phyloP scores from a whole-genome alignment of 2,888 invertebrate genomes.

The Coleophora flavipennella region DNA sequence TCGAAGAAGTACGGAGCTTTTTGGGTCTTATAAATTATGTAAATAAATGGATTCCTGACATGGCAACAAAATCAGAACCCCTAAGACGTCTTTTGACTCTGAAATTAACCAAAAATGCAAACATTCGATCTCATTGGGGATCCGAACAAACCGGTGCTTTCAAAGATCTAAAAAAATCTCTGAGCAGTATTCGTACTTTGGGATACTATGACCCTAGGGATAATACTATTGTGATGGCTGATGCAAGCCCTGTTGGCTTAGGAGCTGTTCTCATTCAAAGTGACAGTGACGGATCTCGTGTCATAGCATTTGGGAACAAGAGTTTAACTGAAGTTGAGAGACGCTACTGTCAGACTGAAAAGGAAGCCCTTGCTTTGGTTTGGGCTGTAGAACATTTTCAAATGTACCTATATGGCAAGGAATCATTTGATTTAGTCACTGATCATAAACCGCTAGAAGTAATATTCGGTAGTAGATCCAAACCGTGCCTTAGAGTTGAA shows the following conservation, averaged over 20 bases:
- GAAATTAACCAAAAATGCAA: conserved; percentile 6
- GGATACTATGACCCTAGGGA: conserved; percentile 11
- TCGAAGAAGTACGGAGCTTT: conserved; percentile 23
- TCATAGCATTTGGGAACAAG: conserved; percentile 18
- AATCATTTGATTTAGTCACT: conserved; percentile 10
- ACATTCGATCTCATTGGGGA: conserved; percentile 11
- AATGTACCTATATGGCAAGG: conserved; percentile 13
- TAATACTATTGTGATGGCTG: conserved; percentile 16
- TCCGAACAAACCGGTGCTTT: conserved; percentile 5
- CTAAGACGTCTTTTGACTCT: conserved; percentile 8
- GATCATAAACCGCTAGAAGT: conserved; percentile 17
- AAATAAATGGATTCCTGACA: conserved; percentile 19
- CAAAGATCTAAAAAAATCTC: neutral
- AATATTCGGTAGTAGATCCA: conserved; percentile 18
- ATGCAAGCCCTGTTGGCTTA: conserved; percentile 18
- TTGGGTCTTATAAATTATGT: conserved; percentile 20
- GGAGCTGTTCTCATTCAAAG: conserved; percentile 16
- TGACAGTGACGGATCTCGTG: conserved; percentile 7
- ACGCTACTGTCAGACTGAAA: conserved; percentile 19
- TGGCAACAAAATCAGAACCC: conserved; percentile 18
- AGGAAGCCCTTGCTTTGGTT: conserved; percentile 16
- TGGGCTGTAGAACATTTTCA: too few relatives aligned
- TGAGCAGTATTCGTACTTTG: neutral
- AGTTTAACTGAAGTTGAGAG: conserved; percentile 14
- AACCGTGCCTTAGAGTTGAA: conserved; percentile 4